Percentiles rank a stretch among this genome's conserved stretches.
Conservation (phyloP, 2,888 invertebrate species). For the Troides helena region DNA sequence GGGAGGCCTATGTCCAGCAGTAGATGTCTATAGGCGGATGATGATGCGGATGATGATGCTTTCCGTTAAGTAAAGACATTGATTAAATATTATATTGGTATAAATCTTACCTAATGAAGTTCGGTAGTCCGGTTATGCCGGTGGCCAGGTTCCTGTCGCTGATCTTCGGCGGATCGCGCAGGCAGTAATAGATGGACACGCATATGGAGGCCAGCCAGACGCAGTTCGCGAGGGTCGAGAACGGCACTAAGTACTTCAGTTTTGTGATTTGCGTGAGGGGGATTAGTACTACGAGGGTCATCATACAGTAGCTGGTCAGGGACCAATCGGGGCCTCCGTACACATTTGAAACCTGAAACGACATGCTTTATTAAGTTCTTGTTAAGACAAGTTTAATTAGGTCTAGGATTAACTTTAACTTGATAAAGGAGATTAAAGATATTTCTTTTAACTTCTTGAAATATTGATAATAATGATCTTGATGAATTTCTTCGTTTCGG, state of each 20-base stretch:
- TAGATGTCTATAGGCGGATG: no score
- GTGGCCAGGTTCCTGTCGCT: slow-evolving; percentile 70
- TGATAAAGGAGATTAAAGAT: no score
- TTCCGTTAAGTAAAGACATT: no score
- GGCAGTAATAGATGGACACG: slow-evolving; percentile 91
- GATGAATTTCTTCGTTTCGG: no score
- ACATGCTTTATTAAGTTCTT: not conserved
- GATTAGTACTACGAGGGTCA: slow-evolving; percentile 84
- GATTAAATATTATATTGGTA: no score
- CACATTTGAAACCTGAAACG: slow-evolving; percentile 74
- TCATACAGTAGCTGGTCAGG: slow-evolving; percentile 82
- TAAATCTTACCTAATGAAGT: slow-evolving; percentile 86
- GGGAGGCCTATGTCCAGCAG: no score
- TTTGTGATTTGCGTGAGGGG: slow-evolving; percentile 87
- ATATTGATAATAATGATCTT: no score
- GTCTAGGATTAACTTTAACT: no score
- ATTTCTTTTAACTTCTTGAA: no score
- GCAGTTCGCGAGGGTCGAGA: slow-evolving; percentile 92
- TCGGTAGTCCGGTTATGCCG: slow-evolving; percentile 83
- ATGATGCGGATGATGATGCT: no score
- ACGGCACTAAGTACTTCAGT: slow-evolving; percentile 91
- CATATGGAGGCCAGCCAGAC: slow-evolving; percentile 89
- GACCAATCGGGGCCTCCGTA: slow-evolving; percentile 78
- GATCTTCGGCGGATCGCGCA: slow-evolving; percentile 75
- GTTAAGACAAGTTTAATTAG: not conserved